Conservation (phyloP, 1,140 invertebrate species). For the Drosophila bocqueti region DNA sequence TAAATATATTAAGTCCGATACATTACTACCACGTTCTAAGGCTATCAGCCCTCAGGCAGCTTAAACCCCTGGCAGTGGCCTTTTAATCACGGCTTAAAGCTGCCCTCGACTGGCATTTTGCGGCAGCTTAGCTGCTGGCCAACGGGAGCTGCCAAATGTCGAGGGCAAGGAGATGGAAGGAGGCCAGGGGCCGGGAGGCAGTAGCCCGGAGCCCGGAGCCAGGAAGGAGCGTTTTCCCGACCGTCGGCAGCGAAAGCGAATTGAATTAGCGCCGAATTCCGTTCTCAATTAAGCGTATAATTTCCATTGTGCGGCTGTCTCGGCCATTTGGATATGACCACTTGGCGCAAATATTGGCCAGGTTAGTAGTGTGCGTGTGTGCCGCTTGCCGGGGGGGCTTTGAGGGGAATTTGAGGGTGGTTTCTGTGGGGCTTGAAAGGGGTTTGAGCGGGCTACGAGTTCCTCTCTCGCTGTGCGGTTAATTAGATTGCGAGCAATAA, state of each 20-base stretch:
- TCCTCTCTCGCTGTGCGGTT: slow-evolving; percentile 55
- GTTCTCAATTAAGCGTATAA: slow-evolving; percentile 75
- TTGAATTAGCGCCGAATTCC: slow-evolving; percentile 75
- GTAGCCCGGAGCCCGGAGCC: too few relatives aligned
- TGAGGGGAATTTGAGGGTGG: too few relatives aligned
- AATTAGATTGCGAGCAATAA: slow-evolving; percentile 80
- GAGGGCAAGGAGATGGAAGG: background rate
- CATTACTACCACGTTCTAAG: too few relatives aligned
- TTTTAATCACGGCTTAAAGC: slow-evolving; percentile 11
- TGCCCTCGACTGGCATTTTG: background rate
- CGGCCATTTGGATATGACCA: slow-evolving; percentile 28
- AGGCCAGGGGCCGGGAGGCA: background rate
- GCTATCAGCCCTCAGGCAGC: background rate
- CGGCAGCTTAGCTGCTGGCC: slow-evolving; percentile 9
- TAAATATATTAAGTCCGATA: too few relatives aligned
- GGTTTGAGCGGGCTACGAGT: background rate
- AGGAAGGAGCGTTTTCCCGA: background rate
- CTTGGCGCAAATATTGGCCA: slow-evolving; percentile 55
- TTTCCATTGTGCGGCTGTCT: slow-evolving; percentile 34
- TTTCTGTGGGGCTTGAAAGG: too few relatives aligned
- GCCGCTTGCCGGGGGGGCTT: too few relatives aligned
- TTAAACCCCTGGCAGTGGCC: background rate
- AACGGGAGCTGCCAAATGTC: slow-evolving; percentile 13
- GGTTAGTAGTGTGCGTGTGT: slow-evolving; percentile 4
- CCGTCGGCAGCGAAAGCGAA: slow-evolving; percentile 37